phyloP scores from a whole-genome alignment of 2,888 invertebrate genomes.

The Ophioninae sp. region DNA sequence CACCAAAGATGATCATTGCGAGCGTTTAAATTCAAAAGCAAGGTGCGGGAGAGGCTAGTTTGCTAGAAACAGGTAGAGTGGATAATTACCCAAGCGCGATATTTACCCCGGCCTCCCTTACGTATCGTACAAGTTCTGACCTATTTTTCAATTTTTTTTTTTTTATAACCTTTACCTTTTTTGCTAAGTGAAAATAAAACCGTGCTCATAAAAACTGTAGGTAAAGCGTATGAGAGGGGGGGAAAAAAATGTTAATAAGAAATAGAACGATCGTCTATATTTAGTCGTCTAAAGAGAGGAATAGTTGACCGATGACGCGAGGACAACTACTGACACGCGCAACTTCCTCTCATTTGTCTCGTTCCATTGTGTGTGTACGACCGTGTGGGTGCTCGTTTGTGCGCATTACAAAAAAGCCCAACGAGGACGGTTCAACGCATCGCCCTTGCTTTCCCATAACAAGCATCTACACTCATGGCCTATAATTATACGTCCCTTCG shows the following conservation, averaged over 20 bases:
- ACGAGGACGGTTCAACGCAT: background rate
- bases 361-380: background rate
- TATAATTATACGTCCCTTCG: background rate
- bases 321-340: background rate
- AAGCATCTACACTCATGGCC: conserved; percentile 18
- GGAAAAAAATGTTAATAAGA: background rate
- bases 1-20: too few relatives aligned
- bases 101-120: too few relatives aligned
- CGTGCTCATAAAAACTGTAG: background rate
- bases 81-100: too few relatives aligned
- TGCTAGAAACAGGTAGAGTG: too few relatives aligned
- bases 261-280: conserved; percentile 31
- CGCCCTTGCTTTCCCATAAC: background rate
- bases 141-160: background rate
- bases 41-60: too few relatives aligned
- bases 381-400: background rate
- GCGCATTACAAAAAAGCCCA: conserved; percentile 2
- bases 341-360: background rate
- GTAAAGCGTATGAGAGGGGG: background rate
- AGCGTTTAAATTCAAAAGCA: too few relatives aligned
- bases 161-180: too few relatives aligned
- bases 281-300: conserved; percentile 39
- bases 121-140: too few relatives aligned
- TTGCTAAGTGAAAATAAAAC: too few relatives aligned
- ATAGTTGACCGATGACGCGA: conserved; percentile 43